Evolutionary conservation across 2,797 vertebrate species (phyloP), one percentile per base, ranked within the genome.

Genomic region (Melanogrammus aeglefinus): DNA sequence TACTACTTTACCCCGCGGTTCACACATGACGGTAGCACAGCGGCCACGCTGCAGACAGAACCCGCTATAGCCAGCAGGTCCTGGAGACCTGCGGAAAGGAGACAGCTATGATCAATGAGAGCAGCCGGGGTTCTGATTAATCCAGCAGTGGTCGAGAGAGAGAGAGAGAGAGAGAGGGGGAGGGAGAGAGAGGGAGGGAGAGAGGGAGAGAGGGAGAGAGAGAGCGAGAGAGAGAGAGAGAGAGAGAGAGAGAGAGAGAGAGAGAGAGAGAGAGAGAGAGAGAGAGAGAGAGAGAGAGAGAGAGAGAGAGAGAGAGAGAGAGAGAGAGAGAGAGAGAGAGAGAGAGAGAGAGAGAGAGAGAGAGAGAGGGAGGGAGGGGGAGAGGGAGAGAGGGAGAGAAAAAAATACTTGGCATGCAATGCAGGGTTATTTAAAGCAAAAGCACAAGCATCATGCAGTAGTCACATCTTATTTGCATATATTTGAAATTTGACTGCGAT

Each of bases 401-500:
- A 16, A 21, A 16, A 18, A 18, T 18, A 44, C 41, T 44, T 44
- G 41, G 41, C 13, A 44, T 51, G 47, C 16, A 5, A 51, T 51
- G 47, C 47, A 51, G 47, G 47, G 14, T 51, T 51, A 51, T 51
- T 18, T 5, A 18, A 51, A 18, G 47, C 47, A 51, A 3, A 51
- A 14, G 13, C 41, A 44, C 41, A 6, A 5, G 44, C 44, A 14
- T 47, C 44, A 47, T 51, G 47, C 16, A 51, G 47, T 69, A 27
- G 66, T 69, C 66, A 69, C 6, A 29, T 69, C 27, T 31, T 13
- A 31, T 35, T 84, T 79, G 4, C 78, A 79, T 84, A 44, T 6
- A 69, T 80, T 84, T 73, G 16, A 78, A 76, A 80, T 82, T 36
- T 44, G 1, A 1, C 33, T 73, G 38, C 75, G 2, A 51, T 51